Base-by-base conservation (phyloP, 92 coral and sea anemone genomes). In the Porites evermanni region DNA sequence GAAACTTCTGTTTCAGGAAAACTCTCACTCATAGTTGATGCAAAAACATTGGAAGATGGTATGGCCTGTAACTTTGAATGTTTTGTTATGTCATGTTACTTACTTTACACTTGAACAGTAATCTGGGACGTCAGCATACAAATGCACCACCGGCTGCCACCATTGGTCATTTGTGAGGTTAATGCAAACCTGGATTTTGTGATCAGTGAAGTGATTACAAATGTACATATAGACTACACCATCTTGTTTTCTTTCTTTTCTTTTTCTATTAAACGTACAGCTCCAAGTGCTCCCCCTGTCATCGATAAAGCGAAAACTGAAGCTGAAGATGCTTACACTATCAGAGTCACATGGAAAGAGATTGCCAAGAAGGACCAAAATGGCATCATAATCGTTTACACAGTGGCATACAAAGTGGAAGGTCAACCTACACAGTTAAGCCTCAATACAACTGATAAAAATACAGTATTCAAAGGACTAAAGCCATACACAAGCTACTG, bases 271-370 rank as follows among this genome's bases (percentile, higher is more conserved):
- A 2, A 8, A 7, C 20, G 12, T 5, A 47, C 20, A 92, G 95
- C 77, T 60, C 95, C 95, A 17, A 81, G 81, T 72, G 64, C 87
- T 38, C 54, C 74, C 26, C 95, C 95, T 7, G 61, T 8, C 12
- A 92, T 92, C 69, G 51, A 53, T 12, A 9, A 61, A 59, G 32
- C 21, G 4, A 67, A 64, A 4, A 65, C 84, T 18, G 52, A 5
- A 0, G 88, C 95, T 7, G 85, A 85, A 38, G 95, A 92, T n/a
- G 95, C 95, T 24, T 88, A 89, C 80, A 89, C 92, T 0, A 89
- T 92, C 47, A 64, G 63, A 64, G 93, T 92, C 38, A 70, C 84
- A 19, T 92, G 95, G 95, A 20, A 56, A 16, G 84, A 86, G 63
- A 78, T 92, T 7, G 61, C 51, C 1, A 21, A 24, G 44, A 32